Evolutionary conservation across 2,113 vertebrate species (phyloP).

Genomic region (Pycnonotus jocosus): DNA sequence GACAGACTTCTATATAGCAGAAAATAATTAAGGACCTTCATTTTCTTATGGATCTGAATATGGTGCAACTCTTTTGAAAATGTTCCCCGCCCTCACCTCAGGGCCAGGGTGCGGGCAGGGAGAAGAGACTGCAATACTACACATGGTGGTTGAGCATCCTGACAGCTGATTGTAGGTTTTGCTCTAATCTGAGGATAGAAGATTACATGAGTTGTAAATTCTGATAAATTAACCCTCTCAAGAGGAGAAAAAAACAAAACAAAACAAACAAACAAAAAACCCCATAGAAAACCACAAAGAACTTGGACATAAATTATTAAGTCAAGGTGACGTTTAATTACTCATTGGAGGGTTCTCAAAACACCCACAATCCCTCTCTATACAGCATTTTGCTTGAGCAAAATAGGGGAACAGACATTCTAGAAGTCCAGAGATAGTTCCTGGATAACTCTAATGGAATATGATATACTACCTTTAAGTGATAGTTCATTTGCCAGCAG

Average conservation of each 20-base stretch:
- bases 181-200: background rate
- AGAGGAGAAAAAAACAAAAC: background rate
- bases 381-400: background rate
- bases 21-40: background rate
- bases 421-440: background rate
- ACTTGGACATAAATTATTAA: background rate
- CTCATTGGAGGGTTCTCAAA: background rate
- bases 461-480: background rate
- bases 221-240: background rate
- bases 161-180: background rate
- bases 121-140: background rate
- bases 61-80: background rate
- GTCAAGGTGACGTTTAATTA: background rate
- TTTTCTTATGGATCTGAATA: background rate
- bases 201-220: background rate
- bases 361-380: background rate
- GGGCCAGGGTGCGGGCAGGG: fast-evolving
- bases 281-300: background rate
- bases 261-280: too few species aligned
- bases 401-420: background rate
- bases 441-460: background rate
- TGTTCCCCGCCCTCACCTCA: background rate
- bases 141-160: background rate
- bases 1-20: background rate
- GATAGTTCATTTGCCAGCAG: background rate